A percentile compares a stretch with the other conserved stretches of the same genome.
Conservation (phyloP, 2,888 invertebrate genomes). For the Cetonia aurata region DNA sequence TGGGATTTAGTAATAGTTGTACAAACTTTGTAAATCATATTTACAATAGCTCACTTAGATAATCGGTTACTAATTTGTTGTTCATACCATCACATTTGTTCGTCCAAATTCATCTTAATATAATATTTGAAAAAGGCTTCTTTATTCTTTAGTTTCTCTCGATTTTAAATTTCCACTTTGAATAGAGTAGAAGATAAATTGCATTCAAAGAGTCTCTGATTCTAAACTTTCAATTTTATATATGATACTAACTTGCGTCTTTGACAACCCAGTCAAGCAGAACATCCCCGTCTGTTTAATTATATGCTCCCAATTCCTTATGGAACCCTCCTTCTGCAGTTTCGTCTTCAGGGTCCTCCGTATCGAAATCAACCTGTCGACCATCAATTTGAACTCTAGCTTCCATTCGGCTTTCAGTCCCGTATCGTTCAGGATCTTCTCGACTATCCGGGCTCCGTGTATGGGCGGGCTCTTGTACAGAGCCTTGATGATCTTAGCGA, state of each 20-base stretch:
- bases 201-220: too few relatives aligned
- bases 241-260: conserved; percentile 77
- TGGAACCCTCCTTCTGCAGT: conserved; percentile 86
- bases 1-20: too few relatives aligned
- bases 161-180: too few relatives aligned
- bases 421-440: conserved; percentile 83
- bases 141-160: too few relatives aligned
- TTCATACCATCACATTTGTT: too few relatives aligned
- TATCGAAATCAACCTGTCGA: conserved; percentile 95
- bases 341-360: conserved; percentile 81
- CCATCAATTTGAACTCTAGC: conserved; percentile 95
- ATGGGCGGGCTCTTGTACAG: conserved; percentile 98
- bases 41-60: too few relatives aligned
- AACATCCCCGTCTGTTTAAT: conserved; percentile 99
- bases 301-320: conserved; percentile 91
- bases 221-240: neutral
- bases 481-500: conserved; percentile 94
- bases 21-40: too few relatives aligned
- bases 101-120: too few relatives aligned
- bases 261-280: conserved; percentile 95
- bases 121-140: too few relatives aligned
- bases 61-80: too few relatives aligned
- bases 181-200: too few relatives aligned
- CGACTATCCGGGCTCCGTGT: conserved; percentile 91
- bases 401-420: conserved; percentile 83